Base-by-base conservation (phyloP, 1,140 invertebrate species). In the Liolophura sinensis region DNA sequence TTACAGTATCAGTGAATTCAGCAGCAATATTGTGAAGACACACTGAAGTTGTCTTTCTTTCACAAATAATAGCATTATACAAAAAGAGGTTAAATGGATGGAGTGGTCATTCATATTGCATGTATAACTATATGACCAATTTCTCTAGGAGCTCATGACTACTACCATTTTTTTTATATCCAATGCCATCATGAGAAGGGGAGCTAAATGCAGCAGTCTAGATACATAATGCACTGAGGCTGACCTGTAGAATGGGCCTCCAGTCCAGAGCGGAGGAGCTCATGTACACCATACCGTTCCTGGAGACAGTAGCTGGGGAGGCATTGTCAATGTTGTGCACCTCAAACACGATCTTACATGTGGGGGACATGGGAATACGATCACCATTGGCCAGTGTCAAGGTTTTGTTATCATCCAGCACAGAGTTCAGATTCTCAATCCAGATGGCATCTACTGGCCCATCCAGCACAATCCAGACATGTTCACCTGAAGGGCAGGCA, bases 401-500 rank as follows among this genome's bases (percentile, higher is more conserved):
- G 6, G 82, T 84, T 65, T 85, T 84, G 67, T 84, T 85, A 67
- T 85, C 83, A 75, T 85, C 83, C 22, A 85, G 73, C 20, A 85
- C 83, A 60, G 83, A 85, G 70, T 85, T 85, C 12, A 85, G 71
- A 63, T 85, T 85, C 66, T 85, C 83, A 73, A 85, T 85, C 83
- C 83, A 85, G 22, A 85, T 81, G 56, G 83, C 83, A 75, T 85
- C 83, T 22, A 85, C 83, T 48, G 83, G 83, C 20, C 83, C 83
- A 71, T 85, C 83, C 20, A 85, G 65, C 7, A 84, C 75, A 27
- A 85, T 72, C 83, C 83, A 85, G 54, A 93, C 71, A 62, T 80
- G 76, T 49, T 84, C 82, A 59, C 80, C 82, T 82, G 52, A 12
- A 54, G n/a, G 60, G n/a, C 46, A 31, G 59, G 57, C 25, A 67